Conservation (phyloP, 2,113 vertebrate genomes). For the Hemichromis elongatus region DNA sequence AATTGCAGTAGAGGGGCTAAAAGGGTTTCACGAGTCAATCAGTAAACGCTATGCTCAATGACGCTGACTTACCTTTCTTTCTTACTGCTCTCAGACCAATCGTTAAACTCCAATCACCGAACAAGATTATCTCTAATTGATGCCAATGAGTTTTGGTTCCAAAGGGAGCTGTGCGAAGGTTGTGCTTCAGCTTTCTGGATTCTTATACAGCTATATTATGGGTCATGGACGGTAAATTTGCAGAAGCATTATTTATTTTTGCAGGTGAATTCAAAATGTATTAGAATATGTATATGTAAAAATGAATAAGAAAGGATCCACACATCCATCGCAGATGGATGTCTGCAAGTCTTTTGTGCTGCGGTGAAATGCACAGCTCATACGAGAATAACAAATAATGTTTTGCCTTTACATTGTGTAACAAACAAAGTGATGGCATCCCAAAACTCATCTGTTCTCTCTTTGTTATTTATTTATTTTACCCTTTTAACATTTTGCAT, state of each 20-base stretch:
- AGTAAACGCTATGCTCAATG: constrained; percentile 50
- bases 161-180: constrained; percentile 31
- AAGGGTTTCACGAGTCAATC: constrained; percentile 57
- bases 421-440: neutral
- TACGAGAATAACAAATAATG: neutral
- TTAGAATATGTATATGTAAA: neutral
- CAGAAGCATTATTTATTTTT: neutral
- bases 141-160: constrained; percentile 62
- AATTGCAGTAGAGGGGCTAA: constrained; percentile 59
- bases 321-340: neutral
- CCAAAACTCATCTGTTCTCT: neutral
- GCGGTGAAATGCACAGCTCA: neutral
- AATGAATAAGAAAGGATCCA: neutral
- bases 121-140: constrained; percentile 70
- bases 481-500: neutral
- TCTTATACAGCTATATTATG: neutral
- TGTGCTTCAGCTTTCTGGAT: constrained; percentile 6
- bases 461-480: neutral
- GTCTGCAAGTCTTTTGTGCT: neutral
- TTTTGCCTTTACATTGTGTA: neutral
- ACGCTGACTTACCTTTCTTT: constrained; percentile 55
- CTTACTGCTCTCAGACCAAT: constrained; percentile 59
- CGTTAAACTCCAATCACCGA: constrained; percentile 66
- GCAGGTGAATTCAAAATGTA: neutral
- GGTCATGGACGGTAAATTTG: neutral